Base-by-base conservation (phyloP, 2,888 invertebrate species). In the Melieria picta region DNA sequence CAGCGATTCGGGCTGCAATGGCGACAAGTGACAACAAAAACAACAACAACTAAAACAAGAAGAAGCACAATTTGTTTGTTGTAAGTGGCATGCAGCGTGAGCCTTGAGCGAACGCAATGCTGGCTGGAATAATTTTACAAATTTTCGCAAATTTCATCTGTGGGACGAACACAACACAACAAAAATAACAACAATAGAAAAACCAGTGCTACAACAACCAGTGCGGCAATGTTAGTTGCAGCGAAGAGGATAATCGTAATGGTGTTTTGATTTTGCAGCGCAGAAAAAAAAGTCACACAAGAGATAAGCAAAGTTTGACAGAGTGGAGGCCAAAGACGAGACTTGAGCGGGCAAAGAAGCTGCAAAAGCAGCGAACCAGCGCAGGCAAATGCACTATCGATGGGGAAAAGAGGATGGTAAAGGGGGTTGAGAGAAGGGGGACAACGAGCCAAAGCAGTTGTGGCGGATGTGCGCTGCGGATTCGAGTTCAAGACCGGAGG, bases 401-500 rank as follows among this genome's bases (percentile, higher is more conserved):
- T 30, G 30, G 3, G 30, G 30, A 30, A 30, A 30, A 30, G 30
- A 30, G 30, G 30, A 1, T 1, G 30, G 30, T 30, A 30, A 3
- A 30, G 30, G 3, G 30, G 30, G 30, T 30, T 30, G 7, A 7
- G 43, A 57, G 16, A 4, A 5, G n/a, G 5, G 16, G 11, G 16
- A 30, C 50, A 11, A 1, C 13, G 11, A 52, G 69, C 62, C 61
- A 56, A 69, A 69, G 69, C 56, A 55, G 56, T 56, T 62, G 62
- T 52, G 7, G 62, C 7, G 42, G 11, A 52, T 57, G 56, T 63
- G 55, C 52, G 52, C 52, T n/a, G 11, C 52, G n/a, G 52, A 63
- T n/a, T 56, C 56, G 63, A 63, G 69, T 69, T 69, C 69, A 63
- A 70, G 64, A 56, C 70, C 70, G 70, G 70, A 70, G 70, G 65